A percentile compares a stretch with the other conserved stretches of the same genome.
Evolutionary conservation across 2,113 vertebrate species (phyloP).

Genomic region (Seriola rivoliana): DNA sequence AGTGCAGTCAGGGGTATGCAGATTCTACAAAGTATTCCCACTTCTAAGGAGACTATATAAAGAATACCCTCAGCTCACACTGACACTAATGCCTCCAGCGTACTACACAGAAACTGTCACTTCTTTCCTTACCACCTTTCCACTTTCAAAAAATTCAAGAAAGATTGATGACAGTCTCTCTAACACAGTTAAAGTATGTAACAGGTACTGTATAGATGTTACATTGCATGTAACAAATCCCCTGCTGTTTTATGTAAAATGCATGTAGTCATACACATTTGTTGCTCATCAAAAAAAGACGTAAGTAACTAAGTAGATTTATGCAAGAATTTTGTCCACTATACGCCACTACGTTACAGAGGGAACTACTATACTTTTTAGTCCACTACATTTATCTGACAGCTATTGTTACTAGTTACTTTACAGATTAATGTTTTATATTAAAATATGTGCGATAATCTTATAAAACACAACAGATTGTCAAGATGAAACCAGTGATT

Average conservation of each 20-base stretch:
- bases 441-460: too few relatives aligned
- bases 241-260: neutral
- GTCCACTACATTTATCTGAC: too few relatives aligned
- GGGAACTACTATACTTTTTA: neutral
- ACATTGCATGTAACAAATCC: neutral
- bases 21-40: conserved; percentile 16
- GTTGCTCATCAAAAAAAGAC: neutral
- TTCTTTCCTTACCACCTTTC: conserved; percentile 7
- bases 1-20: conserved; percentile 25
- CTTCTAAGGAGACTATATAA: neutral
- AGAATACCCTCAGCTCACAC: conserved; percentile 24
- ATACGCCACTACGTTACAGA: neutral
- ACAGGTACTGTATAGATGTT: neutral
- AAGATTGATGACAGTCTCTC: conserved; percentile 25
- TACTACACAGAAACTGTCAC: neutral
- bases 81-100: conserved; percentile 15
- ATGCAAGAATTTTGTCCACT: neutral
- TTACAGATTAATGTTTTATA: too few relatives aligned
- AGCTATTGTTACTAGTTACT: too few relatives aligned
- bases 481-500: too few relatives aligned
- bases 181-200: conserved; percentile 13
- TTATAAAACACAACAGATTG: neutral
- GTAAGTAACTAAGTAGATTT: neutral
- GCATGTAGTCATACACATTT: neutral
- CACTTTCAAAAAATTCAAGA: conserved; percentile 5